These are phyloP conservation scores for Vicugna pacos DNA, from an alignment of 2,113 vertebrate genomes.

Conservation along the genomic window DNA sequence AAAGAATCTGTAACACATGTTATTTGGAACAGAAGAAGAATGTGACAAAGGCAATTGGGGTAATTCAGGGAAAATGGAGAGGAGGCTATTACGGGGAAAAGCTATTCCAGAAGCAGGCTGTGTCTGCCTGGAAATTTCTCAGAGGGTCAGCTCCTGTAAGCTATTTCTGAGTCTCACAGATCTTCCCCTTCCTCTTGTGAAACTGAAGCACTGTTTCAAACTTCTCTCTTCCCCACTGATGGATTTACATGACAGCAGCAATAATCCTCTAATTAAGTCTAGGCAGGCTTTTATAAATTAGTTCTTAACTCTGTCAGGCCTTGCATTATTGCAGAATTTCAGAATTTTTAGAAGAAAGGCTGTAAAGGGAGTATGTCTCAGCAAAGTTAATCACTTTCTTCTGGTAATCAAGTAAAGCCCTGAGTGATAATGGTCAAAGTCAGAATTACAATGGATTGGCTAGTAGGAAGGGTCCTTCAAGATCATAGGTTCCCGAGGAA, in stretches of 20 bases:
- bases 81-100: not conserved
- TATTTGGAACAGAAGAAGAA: not conserved
- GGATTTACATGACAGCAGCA: not conserved
- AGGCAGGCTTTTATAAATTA: slow-evolving; percentile 10
- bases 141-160: not conserved
- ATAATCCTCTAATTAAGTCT: not conserved
- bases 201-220: slow-evolving; percentile 18
- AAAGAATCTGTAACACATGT: not conserved
- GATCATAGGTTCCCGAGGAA: not conserved
- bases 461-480: not conserved
- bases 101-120: not conserved
- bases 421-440: not conserved
- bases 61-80: not conserved
- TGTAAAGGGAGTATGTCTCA: not conserved
- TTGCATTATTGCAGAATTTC: slow-evolving; percentile 21
- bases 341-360: slow-evolving; percentile 19
- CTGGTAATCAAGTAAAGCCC: not conserved
- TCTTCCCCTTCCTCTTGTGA: slow-evolving; percentile 34
- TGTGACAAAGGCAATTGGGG: not conserved
- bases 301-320: not conserved
- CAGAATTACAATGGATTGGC: not conserved
- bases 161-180: not conserved
- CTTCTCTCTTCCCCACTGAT: not conserved
- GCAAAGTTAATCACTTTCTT: not conserved
- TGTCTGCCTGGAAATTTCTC: not conserved